Evolutionary conservation across 2,888 invertebrate genomes (phyloP).

Genomic region (Troides aeacus): DNA sequence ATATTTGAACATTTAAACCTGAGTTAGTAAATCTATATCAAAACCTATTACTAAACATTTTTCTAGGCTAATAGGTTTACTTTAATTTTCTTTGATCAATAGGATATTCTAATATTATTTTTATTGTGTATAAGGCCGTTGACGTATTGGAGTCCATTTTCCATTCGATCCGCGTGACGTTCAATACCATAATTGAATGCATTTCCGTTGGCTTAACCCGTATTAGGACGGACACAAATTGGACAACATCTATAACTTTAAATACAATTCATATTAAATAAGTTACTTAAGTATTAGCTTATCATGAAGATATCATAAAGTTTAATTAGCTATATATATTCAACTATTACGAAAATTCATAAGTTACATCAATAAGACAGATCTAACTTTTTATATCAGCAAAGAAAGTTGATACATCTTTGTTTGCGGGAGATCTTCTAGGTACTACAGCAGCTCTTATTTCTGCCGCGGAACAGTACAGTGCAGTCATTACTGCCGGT

Average conservation of each 20-base stretch:
- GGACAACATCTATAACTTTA: constrained; percentile 53
- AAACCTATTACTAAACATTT: neutral
- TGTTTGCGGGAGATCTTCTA: too few species aligned
- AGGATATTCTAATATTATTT: neutral
- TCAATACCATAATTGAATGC: constrained; percentile 59
- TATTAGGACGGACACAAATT: constrained; percentile 61
- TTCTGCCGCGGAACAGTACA: too few species aligned
- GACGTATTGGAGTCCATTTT: constrained; percentile 16
- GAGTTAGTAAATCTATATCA: too few species aligned
- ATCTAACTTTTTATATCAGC: too few species aligned
- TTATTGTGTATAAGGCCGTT: neutral
- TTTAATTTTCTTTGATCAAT: neutral
- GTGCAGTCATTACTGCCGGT: too few species aligned
- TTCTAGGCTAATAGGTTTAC: neutral
- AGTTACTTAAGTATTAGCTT: constrained; percentile 36
- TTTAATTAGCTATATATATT: too few species aligned
- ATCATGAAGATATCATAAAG: too few species aligned
- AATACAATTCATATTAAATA: constrained; percentile 31
- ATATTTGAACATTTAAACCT: too few species aligned
- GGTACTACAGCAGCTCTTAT: too few species aligned
- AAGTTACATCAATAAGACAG: too few species aligned
- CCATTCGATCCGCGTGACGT: constrained; percentile 53
- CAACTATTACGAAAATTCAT: too few species aligned
- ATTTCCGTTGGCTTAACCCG: constrained; percentile 61
- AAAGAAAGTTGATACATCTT: too few species aligned